Evolutionary conservation across 1,140 invertebrate species (phyloP), one percentile per base, ranked within the genome.

Genomic region (Drosophila busckii): DNA sequence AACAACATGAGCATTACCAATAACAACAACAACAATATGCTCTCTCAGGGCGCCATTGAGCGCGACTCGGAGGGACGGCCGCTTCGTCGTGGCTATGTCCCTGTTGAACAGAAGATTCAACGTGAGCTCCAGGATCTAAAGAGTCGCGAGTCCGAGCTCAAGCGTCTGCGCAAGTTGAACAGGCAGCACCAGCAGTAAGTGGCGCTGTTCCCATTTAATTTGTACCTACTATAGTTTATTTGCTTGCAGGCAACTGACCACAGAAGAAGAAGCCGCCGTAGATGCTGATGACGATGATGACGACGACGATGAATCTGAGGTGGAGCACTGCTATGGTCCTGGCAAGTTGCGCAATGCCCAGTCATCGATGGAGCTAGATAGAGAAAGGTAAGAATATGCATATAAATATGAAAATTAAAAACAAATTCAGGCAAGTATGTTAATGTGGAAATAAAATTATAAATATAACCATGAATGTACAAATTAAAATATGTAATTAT

Each of bases 61-160:
- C 88, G 89, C 10, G 88, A 89, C 29, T 84, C 89, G 4, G 89
- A 90, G 55, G 90, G 90, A 4, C 90, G 90, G 46, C 90, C 89
- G 0, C 86, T 91, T 12, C 88, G 92, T 17, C 91, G 91, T 16
- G 92, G 92, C 12, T 93, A 90, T 64, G 90, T 92, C 1, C 92
- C 92, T 1, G 93, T 93, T 1, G 93, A 94, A 76, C 91, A 93
- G 59, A 94, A 94, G 84, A 94, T 94, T 45, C 93, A 94, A 78
- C 92, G 92, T 48, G 93, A 94, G 84, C 86, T 94, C 17, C 89
- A 90, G 80, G 93, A 94, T 63, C 92, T 94, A 89, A 93, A 92
- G 66, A 90, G 91, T 26, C 88, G 93, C 26, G 93, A 94, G 69
- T 90, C 92, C 42, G 93, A 94, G 69, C 87, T 94, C 7, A 94